Evolutionary conservation across 2,797 vertebrate species (phyloP).

Genomic region (Lophotriccus pileatus): DNA sequence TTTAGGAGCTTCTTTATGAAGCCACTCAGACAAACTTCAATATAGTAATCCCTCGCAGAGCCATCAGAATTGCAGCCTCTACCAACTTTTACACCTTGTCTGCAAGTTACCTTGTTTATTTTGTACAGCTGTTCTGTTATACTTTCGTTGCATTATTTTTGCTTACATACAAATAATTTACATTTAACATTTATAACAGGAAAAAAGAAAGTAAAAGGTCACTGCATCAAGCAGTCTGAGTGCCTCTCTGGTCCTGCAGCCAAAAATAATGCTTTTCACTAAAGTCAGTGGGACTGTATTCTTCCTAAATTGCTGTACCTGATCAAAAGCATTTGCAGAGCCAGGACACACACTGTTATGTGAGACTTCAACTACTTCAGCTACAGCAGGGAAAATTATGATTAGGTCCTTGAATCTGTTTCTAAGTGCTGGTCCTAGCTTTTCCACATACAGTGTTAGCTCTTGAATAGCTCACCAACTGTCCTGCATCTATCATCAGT

Average conservation of each 20-base stretch:
- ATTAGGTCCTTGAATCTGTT: slow-evolving; percentile 15
- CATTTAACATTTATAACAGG: background rate
- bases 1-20: background rate
- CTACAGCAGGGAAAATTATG: background rate
- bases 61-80: background rate
- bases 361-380: slow-evolving; percentile 6
- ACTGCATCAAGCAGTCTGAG: background rate
- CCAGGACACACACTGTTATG: background rate
- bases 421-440: background rate
- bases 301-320: background rate
- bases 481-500: background rate
- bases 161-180: background rate
- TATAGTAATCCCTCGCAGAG: background rate
- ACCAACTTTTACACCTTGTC: background rate
- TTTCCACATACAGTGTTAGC: background rate
- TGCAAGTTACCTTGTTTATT: background rate
- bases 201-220: background rate
- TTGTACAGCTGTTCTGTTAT: background rate
- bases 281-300: background rate
- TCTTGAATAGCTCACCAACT: background rate
- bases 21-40: background rate
- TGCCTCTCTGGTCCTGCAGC: background rate
- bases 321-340: slow-evolving; percentile 8
- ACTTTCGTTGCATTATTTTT: background rate
- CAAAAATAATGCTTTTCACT: background rate